Conservation (phyloP, 2,888 invertebrate species). For the Cyaniris semiargus region DNA sequence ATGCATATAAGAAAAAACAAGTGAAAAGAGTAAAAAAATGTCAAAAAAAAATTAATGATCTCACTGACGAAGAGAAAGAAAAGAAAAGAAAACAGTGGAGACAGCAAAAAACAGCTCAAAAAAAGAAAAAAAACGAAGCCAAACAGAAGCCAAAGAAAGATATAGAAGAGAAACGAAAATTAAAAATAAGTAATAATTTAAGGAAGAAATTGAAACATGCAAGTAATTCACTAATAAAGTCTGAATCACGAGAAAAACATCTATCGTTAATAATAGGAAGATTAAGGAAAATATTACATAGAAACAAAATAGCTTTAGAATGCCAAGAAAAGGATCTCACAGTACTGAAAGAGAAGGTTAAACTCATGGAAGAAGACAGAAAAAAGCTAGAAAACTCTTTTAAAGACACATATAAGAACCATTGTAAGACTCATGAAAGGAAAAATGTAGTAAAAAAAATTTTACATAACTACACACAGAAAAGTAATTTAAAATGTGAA, state of each 20-base stretch:
- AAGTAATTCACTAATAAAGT: background rate
- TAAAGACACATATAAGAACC: background rate
- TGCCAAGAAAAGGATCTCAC: slow-evolving; percentile 9
- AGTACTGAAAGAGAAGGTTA: background rate
- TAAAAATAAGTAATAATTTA: too few relatives aligned
- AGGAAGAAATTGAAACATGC: too few relatives aligned
- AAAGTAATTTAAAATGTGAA: background rate
- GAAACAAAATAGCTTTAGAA: background rate
- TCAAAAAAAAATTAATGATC: too few relatives aligned
- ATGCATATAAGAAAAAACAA: too few relatives aligned
- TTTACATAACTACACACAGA: slow-evolving; percentile 4
- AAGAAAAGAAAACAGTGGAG: too few relatives aligned
- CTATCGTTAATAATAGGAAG: background rate
- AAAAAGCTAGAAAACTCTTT: background rate
- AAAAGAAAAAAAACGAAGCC: too few relatives aligned
- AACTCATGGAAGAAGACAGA: background rate
- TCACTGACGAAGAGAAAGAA: too few relatives aligned
- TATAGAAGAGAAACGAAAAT: too few relatives aligned
- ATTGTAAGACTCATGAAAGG: slow-evolving; percentile 6
- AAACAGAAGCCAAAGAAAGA: too few relatives aligned
- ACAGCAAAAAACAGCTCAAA: too few relatives aligned
- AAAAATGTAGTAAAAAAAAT: background rate
- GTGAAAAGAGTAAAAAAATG: too few relatives aligned
- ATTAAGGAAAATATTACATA: slow-evolving; percentile 1
- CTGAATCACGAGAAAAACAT: slow-evolving; percentile 1